Base-by-base conservation (phyloP, 2,113 vertebrate genomes). In the Tragulus kanchil region DNA sequence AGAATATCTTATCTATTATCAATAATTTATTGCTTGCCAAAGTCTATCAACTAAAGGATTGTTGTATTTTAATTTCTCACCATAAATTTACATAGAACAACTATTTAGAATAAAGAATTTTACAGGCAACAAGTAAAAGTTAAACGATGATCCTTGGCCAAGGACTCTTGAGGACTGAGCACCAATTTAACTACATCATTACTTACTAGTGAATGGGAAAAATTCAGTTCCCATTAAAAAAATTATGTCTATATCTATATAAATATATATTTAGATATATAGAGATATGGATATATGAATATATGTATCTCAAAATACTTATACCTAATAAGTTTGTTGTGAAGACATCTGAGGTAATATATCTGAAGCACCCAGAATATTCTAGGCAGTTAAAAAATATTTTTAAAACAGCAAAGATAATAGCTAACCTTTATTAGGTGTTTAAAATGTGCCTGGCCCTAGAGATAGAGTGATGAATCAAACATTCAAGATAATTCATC, bases 51-150 rank as follows among this genome's bases (percentile, higher is more conserved):
- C 8, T 15, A 52, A 15, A 86, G 23, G 42, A 48, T 61, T 75
- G 8, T 69, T 90, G 77, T 67, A 89, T 31, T 89, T 83, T 69
- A 58, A 83, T 83, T 54, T 92, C 21, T 91, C 85, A 64, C 23
- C 42, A 54, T 52, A 95, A 62, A 77, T 19, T 89, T 9, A 52
- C 19, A 14, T 17, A 67, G 8, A 97, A 54, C 59, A 54, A 52
- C 42, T 9, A 56, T 56, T 61, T 36, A 79, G 48, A 59, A 62
- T 42, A 17, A 52, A 93, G 16, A 88, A 36, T 62, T 77, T 93
- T 85, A 48, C 16, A 48, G 28, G 10, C 54, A 69, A 89, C 28
- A 64, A 45, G 0, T 56, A 2, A 54, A 91, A 58, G 19, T 59
- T 73, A 11, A 59, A 15, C 25, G 17, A 31, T 67, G 64, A 69